phyloP scores from a whole-genome alignment of 2,113 vertebrate genomes.

The Numenius arquata region DNA sequence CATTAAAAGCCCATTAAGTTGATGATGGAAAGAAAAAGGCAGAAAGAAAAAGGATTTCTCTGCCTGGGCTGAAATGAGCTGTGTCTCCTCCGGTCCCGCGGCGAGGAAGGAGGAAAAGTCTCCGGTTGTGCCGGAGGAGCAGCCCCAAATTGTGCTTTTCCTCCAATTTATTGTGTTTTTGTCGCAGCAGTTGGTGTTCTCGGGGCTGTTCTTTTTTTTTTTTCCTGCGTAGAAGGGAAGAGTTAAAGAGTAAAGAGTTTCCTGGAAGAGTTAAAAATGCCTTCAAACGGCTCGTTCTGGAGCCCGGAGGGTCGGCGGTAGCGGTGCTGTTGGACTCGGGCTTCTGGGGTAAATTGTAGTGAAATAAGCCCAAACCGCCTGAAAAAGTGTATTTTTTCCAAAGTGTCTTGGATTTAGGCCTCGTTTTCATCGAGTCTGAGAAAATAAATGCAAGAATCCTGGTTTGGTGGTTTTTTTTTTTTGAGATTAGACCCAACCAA shows the following conservation, averaged over 20 bases:
- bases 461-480: too few relatives aligned
- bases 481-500: neutral
- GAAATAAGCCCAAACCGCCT: neutral
- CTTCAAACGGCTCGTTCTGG: neutral
- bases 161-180: neutral
- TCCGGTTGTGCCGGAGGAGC: neutral
- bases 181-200: neutral
- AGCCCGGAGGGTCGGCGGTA: too few relatives aligned
- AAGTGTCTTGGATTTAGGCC: neutral
- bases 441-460: neutral
- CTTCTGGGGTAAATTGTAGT: neutral
- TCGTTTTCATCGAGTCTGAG: neutral
- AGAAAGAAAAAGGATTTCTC: neutral
- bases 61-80: neutral
- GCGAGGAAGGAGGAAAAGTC: neutral
- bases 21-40: neutral
- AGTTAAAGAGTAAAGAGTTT: neutral
- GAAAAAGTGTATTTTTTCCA: neutral
- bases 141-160: neutral
- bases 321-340: neutral
- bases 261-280: neutral
- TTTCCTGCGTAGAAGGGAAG: neutral
- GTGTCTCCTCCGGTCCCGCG: accelerated
- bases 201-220: neutral
- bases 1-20: neutral